phyloP scores from a whole-genome alignment of 2,113 vertebrate genomes.

The Ceyx margarethae region DNA sequence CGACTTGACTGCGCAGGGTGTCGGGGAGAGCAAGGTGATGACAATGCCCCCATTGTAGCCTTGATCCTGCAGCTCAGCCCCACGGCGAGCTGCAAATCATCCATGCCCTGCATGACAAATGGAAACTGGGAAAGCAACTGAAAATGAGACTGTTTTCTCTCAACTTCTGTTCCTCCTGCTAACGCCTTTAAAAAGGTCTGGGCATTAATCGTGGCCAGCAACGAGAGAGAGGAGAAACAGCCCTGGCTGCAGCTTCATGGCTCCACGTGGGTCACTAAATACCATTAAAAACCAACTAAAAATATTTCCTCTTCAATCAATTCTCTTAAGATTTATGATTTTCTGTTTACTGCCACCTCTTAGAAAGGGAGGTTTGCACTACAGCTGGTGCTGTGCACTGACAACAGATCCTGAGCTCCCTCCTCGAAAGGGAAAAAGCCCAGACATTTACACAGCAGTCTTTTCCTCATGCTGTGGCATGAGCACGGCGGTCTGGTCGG shows the following conservation, averaged over 20 bases:
- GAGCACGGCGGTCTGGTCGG: neutral
- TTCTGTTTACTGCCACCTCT: neutral
- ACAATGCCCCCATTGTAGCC: slow-evolving; percentile 55
- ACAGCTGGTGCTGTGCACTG: neutral
- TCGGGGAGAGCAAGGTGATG: slow-evolving; percentile 31
- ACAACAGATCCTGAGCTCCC: neutral
- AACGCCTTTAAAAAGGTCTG: neutral
- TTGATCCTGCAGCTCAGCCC: slow-evolving; percentile 16
- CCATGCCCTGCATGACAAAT: slow-evolving; percentile 41
- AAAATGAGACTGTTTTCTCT: slow-evolving; percentile 29
- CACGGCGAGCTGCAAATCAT: neutral
- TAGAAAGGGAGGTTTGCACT: neutral
- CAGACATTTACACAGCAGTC: neutral
- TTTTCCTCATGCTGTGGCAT: neutral
- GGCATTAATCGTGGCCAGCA: neutral
- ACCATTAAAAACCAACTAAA: neutral
- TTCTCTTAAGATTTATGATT: neutral
- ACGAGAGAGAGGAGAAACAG: neutral
- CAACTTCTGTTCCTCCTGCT: slow-evolving; percentile 1
- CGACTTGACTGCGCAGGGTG: neutral
- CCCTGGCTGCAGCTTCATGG: neutral
- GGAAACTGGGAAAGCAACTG: slow-evolving; percentile 1
- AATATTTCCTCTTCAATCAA: neutral
- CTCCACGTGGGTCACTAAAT: neutral
- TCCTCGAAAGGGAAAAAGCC: neutral